Base-by-base conservation (phyloP, 2,888 invertebrate species). In the Volucella inflata region DNA sequence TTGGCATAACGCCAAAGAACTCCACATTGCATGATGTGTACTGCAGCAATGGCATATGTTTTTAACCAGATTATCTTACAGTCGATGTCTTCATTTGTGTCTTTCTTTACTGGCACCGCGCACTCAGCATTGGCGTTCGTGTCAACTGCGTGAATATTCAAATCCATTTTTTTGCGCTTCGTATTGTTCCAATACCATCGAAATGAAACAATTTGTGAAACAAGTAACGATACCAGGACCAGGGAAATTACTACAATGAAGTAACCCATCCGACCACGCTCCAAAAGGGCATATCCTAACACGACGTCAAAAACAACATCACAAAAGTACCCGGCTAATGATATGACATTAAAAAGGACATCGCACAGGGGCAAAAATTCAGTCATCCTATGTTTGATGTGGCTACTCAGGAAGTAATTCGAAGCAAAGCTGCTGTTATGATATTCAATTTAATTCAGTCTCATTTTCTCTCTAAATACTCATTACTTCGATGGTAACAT, bases 361-460 rank as follows among this genome's bases (percentile, higher is more conserved):
- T 97, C 97, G 94, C 97, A 97, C 91, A 97, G 94, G 88, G 97
- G 97, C 92, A 97, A 94, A 92, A 97, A 97, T 94, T 97, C 97
- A 92, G 95, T 95, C 95, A 94, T 94, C 81, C 80, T 88, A 62
- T 57, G 64, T 53, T 53, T 16, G 30, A 62, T 44, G 55, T 42
- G 16, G 10, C n/a, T 16, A 17, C 40, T 14, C n/a, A 48, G 48
- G 8, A 48, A n/a, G 2, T 48, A 8, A n/a, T 48, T n/a, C 14
- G 12, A 14, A 48, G 14, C 48, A 42, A 30, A 30, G 12, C 16
- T 62, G 12, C 51, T 48, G 53, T 8, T 64, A 17, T 64, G 10
- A 36, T 74, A 30, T 55, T 64, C 40, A 81, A 48, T 64, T 60
- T 17, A 62, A 71, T 51, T 74, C 72, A 83, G 72, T 72, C 83